phyloP scores from a whole-genome alignment of 2,888 invertebrate species.

The Sepioteuthis lessoniana region DNA sequence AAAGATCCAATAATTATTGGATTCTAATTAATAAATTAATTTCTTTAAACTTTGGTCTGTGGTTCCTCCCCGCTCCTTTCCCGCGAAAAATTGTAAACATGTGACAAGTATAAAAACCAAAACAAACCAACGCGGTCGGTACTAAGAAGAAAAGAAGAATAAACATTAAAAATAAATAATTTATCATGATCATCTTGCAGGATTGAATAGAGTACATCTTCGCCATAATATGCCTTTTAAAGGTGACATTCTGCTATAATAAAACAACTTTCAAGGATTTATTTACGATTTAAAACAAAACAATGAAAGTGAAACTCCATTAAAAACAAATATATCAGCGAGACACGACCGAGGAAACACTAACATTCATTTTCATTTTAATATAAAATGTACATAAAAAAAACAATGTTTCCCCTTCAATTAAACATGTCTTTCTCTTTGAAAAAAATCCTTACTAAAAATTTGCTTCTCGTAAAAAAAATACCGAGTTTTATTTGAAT shows the following conservation, averaged over 20 bases:
- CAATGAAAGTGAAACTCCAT: slow-evolving; percentile 8
- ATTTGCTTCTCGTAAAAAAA: background rate
- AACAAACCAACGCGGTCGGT: background rate
- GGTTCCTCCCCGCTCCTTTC: background rate
- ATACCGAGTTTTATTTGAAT: background rate
- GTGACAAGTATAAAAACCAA: slow-evolving; percentile 33
- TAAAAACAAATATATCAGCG: background rate
- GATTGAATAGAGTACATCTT: background rate
- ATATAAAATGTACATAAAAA: too few species aligned
- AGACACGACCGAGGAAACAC: background rate
- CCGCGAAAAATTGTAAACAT: slow-evolving; percentile 11
- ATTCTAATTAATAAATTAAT: background rate
- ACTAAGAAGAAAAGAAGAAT: background rate
- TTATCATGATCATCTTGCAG: background rate
- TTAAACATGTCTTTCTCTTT: background rate
- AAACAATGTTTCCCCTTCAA: background rate
- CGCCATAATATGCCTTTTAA: background rate
- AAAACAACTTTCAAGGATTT: background rate
- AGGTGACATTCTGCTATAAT: background rate
- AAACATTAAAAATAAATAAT: background rate
- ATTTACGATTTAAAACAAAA: background rate
- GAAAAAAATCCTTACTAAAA: background rate
- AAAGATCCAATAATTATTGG: background rate
- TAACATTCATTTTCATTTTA: too few species aligned
- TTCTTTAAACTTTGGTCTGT: too few species aligned